phyloP scores from a whole-genome alignment of 2,888 invertebrate genomes.

The Hypercompe scribonia region DNA sequence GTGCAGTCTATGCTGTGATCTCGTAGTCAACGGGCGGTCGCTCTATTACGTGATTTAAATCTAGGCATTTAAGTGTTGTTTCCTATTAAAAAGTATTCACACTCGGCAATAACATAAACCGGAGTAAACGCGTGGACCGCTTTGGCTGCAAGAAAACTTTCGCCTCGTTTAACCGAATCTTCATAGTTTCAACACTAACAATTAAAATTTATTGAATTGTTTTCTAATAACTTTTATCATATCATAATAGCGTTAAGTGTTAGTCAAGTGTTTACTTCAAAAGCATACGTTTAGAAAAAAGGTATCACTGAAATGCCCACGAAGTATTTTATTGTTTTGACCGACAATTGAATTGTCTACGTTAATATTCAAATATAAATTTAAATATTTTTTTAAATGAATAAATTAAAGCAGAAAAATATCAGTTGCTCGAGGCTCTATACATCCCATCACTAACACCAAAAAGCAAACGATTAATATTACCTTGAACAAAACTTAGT shows the following conservation, averaged over 20 bases:
- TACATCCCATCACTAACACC: slow-evolving; percentile 34
- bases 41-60: neutral
- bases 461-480: slow-evolving; percentile 33
- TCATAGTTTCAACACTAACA: neutral
- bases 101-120: neutral
- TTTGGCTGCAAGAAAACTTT: neutral
- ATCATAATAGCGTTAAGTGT: neutral
- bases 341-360: neutral
- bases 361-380: neutral
- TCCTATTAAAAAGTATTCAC: neutral
- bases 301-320: neutral
- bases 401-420: slow-evolving; percentile 14
- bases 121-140: neutral
- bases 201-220: neutral
- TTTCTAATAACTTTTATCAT: neutral
- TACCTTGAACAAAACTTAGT: slow-evolving; percentile 44
- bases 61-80: neutral
- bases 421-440: slow-evolving; percentile 22
- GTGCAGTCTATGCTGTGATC: neutral
- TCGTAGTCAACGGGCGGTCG: neutral
- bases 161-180: neutral
- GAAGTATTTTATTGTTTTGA: neutral
- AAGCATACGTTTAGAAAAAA: neutral
- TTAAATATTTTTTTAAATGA: neutral
- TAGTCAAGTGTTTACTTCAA: neutral